These are phyloP conservation scores for Ferrisia virgata DNA, from an alignment of 2,888 invertebrate species.

Conservation along the genomic window DNA sequence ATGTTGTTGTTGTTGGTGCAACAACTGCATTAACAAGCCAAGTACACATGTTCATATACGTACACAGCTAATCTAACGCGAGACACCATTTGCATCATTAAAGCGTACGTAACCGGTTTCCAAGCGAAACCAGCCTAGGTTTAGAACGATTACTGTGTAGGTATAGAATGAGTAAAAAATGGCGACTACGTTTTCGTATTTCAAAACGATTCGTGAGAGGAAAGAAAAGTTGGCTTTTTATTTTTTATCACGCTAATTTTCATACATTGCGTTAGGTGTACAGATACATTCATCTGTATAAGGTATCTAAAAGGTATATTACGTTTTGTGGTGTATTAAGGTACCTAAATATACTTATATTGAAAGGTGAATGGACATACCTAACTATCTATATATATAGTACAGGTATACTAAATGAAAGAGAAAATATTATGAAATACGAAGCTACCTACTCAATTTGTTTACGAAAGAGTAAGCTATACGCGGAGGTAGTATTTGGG, in stretches of 20 bases:
- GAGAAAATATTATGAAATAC: neutral
- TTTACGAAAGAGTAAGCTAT: neutral
- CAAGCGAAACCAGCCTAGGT: too few relatives aligned
- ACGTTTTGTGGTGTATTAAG: neutral
- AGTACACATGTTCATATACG: neutral
- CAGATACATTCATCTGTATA: too few relatives aligned
- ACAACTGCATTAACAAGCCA: neutral
- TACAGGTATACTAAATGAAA: neutral
- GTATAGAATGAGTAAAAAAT: neutral
- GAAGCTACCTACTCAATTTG: neutral
- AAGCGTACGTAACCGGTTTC: neutral
- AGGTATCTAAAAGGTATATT: neutral
- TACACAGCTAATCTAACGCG: too few relatives aligned
- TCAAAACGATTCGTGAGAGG: neutral
- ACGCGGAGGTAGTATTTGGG: neutral
- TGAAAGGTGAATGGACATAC: neutral
- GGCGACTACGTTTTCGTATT: neutral
- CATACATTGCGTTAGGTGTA: too few relatives aligned
- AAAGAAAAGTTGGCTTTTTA: neutral
- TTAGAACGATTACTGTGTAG: neutral
- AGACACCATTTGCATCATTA: neutral
- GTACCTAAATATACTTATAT: neutral
- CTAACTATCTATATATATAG: too few relatives aligned
- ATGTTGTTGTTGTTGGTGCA: too few relatives aligned
- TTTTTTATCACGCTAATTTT: too few relatives aligned